Conservation (phyloP, 2,888 invertebrate species). For the Phortica okadai region DNA sequence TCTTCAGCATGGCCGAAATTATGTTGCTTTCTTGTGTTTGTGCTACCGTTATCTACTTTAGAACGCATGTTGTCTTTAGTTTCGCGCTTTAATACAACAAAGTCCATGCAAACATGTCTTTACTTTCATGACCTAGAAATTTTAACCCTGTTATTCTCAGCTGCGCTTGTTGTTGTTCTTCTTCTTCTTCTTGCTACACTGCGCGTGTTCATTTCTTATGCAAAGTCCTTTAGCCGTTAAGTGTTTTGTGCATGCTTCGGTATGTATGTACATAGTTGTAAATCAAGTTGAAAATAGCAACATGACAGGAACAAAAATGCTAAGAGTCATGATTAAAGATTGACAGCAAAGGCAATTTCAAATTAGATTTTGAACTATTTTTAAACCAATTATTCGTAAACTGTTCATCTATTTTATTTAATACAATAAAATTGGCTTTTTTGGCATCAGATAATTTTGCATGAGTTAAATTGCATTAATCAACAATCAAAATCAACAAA, state of each 20-base stretch:
- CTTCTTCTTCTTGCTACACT: not conserved
- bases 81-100: too few relatives aligned
- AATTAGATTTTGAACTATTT: too few relatives aligned
- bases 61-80: too few relatives aligned
- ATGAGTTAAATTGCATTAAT: not conserved
- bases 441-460: too few relatives aligned
- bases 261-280: not conserved
- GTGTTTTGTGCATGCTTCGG: conserved; percentile 12
- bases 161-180: not conserved
- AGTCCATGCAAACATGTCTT: not conserved
- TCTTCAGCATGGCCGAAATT: not conserved
- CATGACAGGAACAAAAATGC: not conserved
- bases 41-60: not conserved
- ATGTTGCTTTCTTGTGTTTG: not conserved
- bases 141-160: not conserved
- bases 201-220: conserved; percentile 18
- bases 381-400: too few relatives aligned
- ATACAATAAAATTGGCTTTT: too few relatives aligned
- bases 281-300: conserved; percentile 6
- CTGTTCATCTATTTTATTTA: too few relatives aligned
- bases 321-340: not conserved
- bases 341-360: too few relatives aligned
- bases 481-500: conserved; percentile 3
- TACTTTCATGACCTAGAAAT: not conserved
- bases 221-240: conserved; percentile 22